phyloP scores from a whole-genome alignment of 1,140 invertebrate genomes.

The Eubasilissa regina region DNA sequence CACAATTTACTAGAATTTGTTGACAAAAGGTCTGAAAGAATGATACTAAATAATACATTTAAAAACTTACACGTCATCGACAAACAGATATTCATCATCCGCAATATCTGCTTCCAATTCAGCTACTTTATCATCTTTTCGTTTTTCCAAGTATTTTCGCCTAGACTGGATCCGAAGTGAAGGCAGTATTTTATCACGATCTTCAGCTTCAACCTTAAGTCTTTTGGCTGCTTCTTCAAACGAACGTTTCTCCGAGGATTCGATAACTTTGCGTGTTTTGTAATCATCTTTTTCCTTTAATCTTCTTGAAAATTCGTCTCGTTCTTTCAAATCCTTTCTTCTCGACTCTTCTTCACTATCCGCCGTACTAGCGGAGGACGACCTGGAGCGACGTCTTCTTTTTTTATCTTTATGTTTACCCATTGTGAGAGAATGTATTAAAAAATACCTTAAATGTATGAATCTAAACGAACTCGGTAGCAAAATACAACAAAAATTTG shows the following conservation, averaged over 20 bases:
- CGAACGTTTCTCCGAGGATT: slow-evolving; percentile 81
- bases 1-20: too few species aligned
- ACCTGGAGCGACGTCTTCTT: slow-evolving; percentile 70
- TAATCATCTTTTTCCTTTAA: slow-evolving; percentile 93
- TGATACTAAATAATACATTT: slow-evolving; percentile 17
- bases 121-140: slow-evolving; percentile 96
- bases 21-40: too few species aligned
- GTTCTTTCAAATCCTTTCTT: slow-evolving; percentile 87
- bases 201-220: slow-evolving; percentile 89
- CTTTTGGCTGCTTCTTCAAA: slow-evolving; percentile 95
- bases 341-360: slow-evolving; percentile 81
- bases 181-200: slow-evolving; percentile 89
- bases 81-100: slow-evolving; percentile 98
- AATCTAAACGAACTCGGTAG: too few species aligned
- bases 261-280: slow-evolving; percentile 87
- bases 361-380: slow-evolving; percentile 70
- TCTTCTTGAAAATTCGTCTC: slow-evolving; percentile 94
- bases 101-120: slow-evolving; percentile 95
- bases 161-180: slow-evolving; percentile 92
- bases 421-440: slow-evolving; percentile 55
- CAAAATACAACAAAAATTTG: too few species aligned
- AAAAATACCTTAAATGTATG: too few species aligned
- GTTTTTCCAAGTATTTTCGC: slow-evolving; percentile 94
- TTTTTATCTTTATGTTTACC: slow-evolving; percentile 66
- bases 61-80: slow-evolving; percentile 83